phyloP scores from a whole-genome alignment of 37 sponge, comb jelly and placozoan genomes.

The Diacarnus erythraeanus region DNA sequence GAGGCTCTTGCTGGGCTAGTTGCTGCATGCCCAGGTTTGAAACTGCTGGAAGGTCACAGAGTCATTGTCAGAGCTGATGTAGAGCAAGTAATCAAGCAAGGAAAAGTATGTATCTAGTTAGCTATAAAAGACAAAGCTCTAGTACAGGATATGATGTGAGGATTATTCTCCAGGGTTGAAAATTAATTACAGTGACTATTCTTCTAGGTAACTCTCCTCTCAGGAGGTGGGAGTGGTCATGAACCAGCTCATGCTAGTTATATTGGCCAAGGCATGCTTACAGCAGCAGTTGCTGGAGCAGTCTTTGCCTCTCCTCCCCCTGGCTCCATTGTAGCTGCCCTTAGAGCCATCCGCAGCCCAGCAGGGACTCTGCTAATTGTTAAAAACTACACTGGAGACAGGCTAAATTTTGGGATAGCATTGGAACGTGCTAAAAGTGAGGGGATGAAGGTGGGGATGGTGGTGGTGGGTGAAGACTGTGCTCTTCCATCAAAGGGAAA shows the following conservation, averaged over 20 bases:
- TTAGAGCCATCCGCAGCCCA: conserved; percentile 67
- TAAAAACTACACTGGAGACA: conserved; percentile 98
- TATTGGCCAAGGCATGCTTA: conserved; percentile 92
- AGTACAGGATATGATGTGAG: not conserved
- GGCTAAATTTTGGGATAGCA: conserved; percentile 95
- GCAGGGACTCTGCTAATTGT: conserved; percentile 89
- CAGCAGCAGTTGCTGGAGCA: conserved; percentile 88
- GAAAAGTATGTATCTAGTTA: conserved; percentile 32
- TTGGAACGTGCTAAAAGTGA: conserved; percentile 79
- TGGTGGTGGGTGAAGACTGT: conserved; percentile 88
- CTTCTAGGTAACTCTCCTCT: conserved; percentile 79
- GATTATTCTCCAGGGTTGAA: not conserved
- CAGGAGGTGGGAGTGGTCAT: conserved; percentile 98
- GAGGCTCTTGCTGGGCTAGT: conserved; percentile 84
- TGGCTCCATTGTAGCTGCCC: conserved; percentile 72
- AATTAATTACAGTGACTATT: not conserved
- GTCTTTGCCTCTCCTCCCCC: conserved; percentile 96
- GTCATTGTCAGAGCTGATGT: conserved; percentile 76
- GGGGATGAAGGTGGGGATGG: conserved; percentile 88
- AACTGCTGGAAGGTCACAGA: conserved; percentile 69
- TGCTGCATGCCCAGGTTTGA: conserved; percentile 63
- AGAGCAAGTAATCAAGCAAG: conserved; percentile 31
- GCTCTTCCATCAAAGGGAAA: conserved; percentile 68
- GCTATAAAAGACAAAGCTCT: not conserved
- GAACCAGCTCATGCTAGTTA: conserved; percentile 95